Evolutionary conservation across 1,140 invertebrate species (phyloP), one percentile per base, ranked within the genome.

Genomic region (Meloidogyne exigua): DNA sequence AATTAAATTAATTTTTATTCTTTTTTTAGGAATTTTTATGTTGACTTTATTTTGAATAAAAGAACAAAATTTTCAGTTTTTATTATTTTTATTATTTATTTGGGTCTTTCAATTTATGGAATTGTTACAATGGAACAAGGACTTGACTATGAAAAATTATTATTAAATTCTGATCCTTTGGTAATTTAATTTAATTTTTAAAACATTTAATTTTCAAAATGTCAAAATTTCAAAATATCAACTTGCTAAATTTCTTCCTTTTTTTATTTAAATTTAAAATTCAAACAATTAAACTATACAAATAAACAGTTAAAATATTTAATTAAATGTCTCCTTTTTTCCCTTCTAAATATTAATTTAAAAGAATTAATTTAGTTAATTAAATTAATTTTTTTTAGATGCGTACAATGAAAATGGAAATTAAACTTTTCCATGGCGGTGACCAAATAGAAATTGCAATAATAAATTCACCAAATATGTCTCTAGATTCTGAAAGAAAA

Each of bases 101-200:
- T 89, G 7, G 80, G 69, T 21, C 62, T 87, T 36, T 86, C 88
- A 0, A 80, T 88, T 25, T 89, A 83, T 77, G 87, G 88, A 18
- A 80, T 87, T 36, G 77, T 36, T 39, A 81, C 80, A n/a, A 82
- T 89, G 79, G 78, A 88, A 71, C 86, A 89, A 72, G 89, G 89
- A 2, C 80, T 89, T 9, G 80, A 86, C 25, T 80, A 89, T 21
- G 88, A 87, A 42, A 85, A 89, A 70, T 76, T 89, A 10, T 82
- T 89, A 11, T 76, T 87, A 2, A 76, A 83, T 23, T 77, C 85
- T 3, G 89, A 89, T 26, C 88, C 88, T 67, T 83, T 88, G 2
- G 84, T 83, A 15, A 7, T n/a, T n/a, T 57, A 57, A 57, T n/a
- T 57, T 18, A 18, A 18, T 18, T 78, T 81, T 57, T 44, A 82